Evolutionary conservation across 1,140 invertebrate genomes (phyloP).

Genomic region (Macrocentrus cingulum): DNA sequence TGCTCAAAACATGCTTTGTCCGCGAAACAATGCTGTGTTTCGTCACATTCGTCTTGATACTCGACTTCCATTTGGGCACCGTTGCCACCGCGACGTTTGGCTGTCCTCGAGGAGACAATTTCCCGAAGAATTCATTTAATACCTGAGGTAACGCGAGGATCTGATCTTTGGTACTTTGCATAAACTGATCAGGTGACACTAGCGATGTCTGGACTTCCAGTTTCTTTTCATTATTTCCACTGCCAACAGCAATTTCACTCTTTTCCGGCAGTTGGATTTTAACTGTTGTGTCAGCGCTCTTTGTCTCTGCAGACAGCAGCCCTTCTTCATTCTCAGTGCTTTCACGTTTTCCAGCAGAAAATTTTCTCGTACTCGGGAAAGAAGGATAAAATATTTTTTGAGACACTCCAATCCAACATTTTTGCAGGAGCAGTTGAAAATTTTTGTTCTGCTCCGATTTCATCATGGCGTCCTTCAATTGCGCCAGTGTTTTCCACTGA

Average conservation of each 20-base stretch:
- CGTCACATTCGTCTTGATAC: constrained; percentile 45
- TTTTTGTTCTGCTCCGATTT: constrained; percentile 58
- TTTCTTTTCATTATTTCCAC: neutral
- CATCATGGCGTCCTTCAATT: constrained; percentile 56
- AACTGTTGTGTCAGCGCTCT: constrained; percentile 15
- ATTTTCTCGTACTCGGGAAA: constrained; percentile 46
- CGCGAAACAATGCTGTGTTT: constrained; percentile 66
- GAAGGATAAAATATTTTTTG: constrained; percentile 52
- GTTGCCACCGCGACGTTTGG: constrained; percentile 29
- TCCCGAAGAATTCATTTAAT: constrained; percentile 44
- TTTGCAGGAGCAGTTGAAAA: constrained; percentile 56
- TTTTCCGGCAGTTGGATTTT: constrained; percentile 1
- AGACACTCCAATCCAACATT: constrained; percentile 59
- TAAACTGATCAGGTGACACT: constrained; percentile 9
- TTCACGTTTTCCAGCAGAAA: constrained; percentile 45
- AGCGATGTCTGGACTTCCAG: neutral
- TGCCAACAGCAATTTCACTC: neutral
- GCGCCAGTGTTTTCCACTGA: constrained; percentile 58
- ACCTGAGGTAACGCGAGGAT: constrained; percentile 44
- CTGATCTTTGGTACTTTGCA: constrained; percentile 31
- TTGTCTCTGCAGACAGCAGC: constrained; percentile 13
- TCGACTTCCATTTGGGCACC: constrained; percentile 54
- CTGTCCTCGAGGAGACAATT: constrained; percentile 37
- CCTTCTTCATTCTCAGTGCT: constrained; percentile 39
- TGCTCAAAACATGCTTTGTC: constrained; percentile 69